Evolutionary conservation across 1,140 invertebrate genomes (phyloP).

Genomic region (Littorina saxatilis): DNA sequence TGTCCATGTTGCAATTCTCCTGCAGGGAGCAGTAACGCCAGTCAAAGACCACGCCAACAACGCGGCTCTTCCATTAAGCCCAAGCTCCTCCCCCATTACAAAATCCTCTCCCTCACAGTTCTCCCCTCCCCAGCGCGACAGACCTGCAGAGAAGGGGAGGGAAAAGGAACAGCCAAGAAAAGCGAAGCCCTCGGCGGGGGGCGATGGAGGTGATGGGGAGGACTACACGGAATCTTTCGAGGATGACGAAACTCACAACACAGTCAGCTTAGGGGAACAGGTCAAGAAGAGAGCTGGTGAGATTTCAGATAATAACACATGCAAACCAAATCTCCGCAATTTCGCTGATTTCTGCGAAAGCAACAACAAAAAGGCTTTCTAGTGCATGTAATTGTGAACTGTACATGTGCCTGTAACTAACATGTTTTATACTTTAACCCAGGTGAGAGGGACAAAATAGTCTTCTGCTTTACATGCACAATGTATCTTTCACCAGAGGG

Average conservation of each 20-base stretch:
- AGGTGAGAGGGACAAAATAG: too few species aligned
- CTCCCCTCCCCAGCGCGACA: slow-evolving; percentile 17
- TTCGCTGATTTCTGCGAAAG: too few species aligned
- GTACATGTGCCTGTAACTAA: too few species aligned
- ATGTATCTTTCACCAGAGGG: too few species aligned
- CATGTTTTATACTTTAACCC: too few species aligned
- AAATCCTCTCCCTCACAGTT: slow-evolving; percentile 11
- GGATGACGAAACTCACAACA: slow-evolving; percentile 55
- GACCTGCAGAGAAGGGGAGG: not conserved
- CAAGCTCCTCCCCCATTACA: not conserved
- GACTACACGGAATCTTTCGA: slow-evolving; percentile 63
- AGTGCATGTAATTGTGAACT: too few species aligned
- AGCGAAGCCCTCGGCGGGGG: slow-evolving; percentile 6
- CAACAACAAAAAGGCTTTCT: too few species aligned
- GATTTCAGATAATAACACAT: too few species aligned
- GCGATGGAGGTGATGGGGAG: slow-evolving; percentile 36
- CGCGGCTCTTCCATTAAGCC: not conserved
- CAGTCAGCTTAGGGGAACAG: slow-evolving; percentile 54
- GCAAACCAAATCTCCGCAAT: too few species aligned
- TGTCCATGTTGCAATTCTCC: too few species aligned
- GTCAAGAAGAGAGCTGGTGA: slow-evolving; percentile 44
- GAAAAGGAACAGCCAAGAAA: slow-evolving; percentile 4
- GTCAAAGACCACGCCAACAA: slow-evolving; percentile 36
- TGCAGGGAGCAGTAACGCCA: slow-evolving; percentile 29
- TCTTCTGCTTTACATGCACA: too few species aligned